Evolutionary conservation across 2,113 vertebrate genomes (phyloP).

Genomic region (Chaenocephalus aceratus): DNA sequence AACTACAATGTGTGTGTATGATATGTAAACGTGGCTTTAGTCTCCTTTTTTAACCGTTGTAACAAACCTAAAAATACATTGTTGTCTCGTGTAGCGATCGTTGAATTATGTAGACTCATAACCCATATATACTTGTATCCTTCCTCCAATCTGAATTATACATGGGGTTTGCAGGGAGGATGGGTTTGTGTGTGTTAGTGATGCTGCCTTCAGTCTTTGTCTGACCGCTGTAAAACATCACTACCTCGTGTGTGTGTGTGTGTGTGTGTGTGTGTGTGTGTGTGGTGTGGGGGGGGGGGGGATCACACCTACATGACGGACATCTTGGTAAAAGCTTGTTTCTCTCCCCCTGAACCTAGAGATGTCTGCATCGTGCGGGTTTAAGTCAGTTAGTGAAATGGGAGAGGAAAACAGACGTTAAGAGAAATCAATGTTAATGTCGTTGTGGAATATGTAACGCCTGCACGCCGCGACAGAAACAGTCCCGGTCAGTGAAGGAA

Average conservation of each 20-base stretch:
- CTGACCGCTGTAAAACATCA: slow-evolving; percentile 41
- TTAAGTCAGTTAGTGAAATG: background rate
- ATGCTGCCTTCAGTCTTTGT: slow-evolving; percentile 44
- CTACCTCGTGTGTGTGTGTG: slow-evolving; percentile 17
- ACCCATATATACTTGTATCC: background rate
- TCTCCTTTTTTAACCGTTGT: background rate
- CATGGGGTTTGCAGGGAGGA: background rate
- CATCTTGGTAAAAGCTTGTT: slow-evolving; percentile 10
- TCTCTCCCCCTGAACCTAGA: background rate
- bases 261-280: no score
- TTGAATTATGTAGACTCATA: slow-evolving; percentile 22
- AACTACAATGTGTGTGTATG: background rate
- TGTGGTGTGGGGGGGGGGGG: background rate
- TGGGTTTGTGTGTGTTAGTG: slow-evolving; percentile 29
- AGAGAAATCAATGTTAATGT: background rate
- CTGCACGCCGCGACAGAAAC: no score
- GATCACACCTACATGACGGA: slow-evolving; percentile 19
- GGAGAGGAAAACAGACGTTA: slow-evolving; percentile 5
- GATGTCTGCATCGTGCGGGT: background rate
- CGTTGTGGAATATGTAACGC: slow-evolving; percentile 3
- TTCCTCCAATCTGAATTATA: slow-evolving; percentile 34
- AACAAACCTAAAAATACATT: background rate
- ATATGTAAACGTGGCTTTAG: background rate
- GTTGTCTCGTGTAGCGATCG: background rate
- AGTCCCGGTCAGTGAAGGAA: no score